Conservation (phyloP, 2,888 invertebrate genomes). For the Ypsolopha sequella region DNA sequence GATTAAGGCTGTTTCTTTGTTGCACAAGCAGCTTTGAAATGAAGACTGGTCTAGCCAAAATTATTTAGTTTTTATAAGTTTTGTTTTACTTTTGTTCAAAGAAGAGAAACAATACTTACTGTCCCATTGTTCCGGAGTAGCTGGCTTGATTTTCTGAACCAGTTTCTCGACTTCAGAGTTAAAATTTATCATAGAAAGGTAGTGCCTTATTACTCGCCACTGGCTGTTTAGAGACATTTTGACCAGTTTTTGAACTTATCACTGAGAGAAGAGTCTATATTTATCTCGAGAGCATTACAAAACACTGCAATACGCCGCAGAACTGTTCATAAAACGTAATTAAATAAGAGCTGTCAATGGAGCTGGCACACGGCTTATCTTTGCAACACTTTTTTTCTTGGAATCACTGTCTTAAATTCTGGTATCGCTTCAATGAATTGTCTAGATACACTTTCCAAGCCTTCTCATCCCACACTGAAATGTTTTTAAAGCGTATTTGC, state of each 20-base stretch:
- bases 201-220: conserved; percentile 55
- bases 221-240: conserved; percentile 55
- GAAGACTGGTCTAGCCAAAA: no score
- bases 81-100: no score
- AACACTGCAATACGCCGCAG: neutral
- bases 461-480: neutral
- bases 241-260: neutral
- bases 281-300: neutral
- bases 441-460: no score
- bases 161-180: conserved; percentile 50
- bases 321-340: no score
- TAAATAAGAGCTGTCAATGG: no score
- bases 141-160: conserved; percentile 43
- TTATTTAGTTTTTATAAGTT: no score
- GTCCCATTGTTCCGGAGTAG: conserved; percentile 52
- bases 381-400: no score
- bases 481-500: conserved; percentile 8
- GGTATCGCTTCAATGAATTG: no score
- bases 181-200: conserved; percentile 43
- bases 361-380: no score
- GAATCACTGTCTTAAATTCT: no score
- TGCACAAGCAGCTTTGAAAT: no score
- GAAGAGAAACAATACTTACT: conserved; percentile 29
- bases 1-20: no score
- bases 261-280: neutral